A percentile compares a stretch with the other conserved stretches of the same genome.
Conservation (phyloP, 2,888 invertebrate species). For the Anthophora plumipes region DNA sequence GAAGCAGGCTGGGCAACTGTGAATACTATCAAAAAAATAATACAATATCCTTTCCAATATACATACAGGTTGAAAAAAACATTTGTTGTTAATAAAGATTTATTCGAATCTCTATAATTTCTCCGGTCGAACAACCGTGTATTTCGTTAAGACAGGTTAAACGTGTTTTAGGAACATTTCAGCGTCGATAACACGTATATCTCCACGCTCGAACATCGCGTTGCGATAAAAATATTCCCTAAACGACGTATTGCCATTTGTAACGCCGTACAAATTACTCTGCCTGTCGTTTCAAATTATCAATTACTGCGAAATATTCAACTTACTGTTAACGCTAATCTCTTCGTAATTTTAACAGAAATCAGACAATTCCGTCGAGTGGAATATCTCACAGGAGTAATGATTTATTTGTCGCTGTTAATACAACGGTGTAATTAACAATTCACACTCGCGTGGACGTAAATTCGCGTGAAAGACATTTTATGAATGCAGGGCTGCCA, state of each 20-base stretch:
- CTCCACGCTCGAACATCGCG: neutral
- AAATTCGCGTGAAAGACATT: neutral
- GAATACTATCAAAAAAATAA: neutral
- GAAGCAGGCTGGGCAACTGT: constrained; percentile 41
- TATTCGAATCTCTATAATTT: neutral
- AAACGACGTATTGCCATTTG: neutral
- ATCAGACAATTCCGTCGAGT: neutral
- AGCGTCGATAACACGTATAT: neutral
- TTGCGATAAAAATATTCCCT: constrained; percentile 5
- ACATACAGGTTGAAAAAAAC: neutral
- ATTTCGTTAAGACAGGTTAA: neutral
- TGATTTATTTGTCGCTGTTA: neutral
- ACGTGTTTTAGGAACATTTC: neutral
- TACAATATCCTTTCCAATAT: neutral
- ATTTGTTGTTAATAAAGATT: neutral
- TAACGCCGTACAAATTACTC: neutral
- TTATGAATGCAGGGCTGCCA: constrained; percentile 1
- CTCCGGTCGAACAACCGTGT: neutral
- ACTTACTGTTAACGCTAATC: neutral
- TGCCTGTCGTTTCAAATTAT: neutral
- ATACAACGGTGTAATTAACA: neutral
- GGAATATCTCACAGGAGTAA: neutral
- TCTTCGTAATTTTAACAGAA: too few species aligned
- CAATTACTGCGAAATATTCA: neutral
- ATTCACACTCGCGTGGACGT: neutral